Evolutionary conservation across 2,888 invertebrate species (phyloP).

Genomic region (Mythimna albipuncta): DNA sequence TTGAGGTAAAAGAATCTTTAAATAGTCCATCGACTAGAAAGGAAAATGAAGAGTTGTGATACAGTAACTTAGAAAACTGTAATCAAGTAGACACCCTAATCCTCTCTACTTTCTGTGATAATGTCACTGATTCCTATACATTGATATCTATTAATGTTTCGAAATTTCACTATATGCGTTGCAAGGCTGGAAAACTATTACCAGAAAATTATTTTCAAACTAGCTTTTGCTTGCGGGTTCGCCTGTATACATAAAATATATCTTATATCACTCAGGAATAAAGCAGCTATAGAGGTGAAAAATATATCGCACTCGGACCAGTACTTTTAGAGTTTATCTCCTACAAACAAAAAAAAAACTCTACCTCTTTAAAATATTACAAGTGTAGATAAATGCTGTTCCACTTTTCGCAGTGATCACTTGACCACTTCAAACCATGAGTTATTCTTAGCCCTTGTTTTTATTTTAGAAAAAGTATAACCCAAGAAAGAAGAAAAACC

Average conservation of each 20-base stretch:
- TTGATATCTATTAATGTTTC: background rate
- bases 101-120: too few species aligned
- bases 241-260: too few species aligned
- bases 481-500: too few species aligned
- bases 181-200: background rate
- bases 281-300: too few species aligned
- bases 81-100: too few species aligned
- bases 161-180: background rate
- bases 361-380: too few species aligned
- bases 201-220: background rate
- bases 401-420: background rate
- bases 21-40: background rate
- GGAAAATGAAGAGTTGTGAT: background rate
- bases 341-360: too few species aligned
- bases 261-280: too few species aligned
- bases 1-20: background rate
- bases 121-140: background rate
- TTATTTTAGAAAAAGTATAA: slow-evolving; percentile 9
- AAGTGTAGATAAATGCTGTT: background rate
- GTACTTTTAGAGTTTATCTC: too few species aligned
- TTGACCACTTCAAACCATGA: background rate
- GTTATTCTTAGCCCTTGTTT: background rate
- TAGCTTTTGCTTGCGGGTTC: too few species aligned
- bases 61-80: background rate
- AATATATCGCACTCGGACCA: too few species aligned